Evolutionary conservation across 2,888 invertebrate genomes (phyloP).

Genomic region (Sarcophaga subvicina): DNA sequence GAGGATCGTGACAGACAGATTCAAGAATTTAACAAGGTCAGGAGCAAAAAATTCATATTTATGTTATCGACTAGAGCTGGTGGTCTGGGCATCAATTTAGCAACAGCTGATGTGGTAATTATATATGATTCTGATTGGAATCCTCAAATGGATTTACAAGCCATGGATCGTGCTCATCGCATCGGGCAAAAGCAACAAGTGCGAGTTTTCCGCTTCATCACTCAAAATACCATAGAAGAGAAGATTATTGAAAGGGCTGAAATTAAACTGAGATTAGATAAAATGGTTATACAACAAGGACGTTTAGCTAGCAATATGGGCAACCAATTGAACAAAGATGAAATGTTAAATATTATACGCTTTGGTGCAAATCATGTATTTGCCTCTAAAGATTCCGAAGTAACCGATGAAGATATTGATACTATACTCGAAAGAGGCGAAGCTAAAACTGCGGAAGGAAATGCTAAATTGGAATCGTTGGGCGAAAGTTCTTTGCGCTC

Average conservation of each 20-base stretch:
- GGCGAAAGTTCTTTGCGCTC: constrained; percentile 96
- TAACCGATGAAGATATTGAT: constrained; percentile 99
- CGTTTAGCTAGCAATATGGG: constrained; percentile 94
- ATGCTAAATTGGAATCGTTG: constrained; percentile 92
- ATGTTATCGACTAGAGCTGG: constrained; percentile 99
- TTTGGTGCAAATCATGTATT: constrained; percentile 99
- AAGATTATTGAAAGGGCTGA: constrained; percentile 99
- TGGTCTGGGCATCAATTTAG: constrained; percentile 98
- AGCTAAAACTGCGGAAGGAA: constrained; percentile 93
- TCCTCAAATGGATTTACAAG: constrained; percentile 97
- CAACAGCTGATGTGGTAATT: constrained; percentile 98
- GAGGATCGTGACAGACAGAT: constrained; percentile 98
- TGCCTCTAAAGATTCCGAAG: constrained; percentile 97
- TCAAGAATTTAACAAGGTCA: constrained; percentile 95
- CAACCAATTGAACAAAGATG: constrained; percentile 97
- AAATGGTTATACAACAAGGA: constrained; percentile 98
- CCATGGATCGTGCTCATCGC: constrained; percentile 99
- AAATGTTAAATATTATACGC: constrained; percentile 99
- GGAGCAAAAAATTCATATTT: constrained; percentile 96
- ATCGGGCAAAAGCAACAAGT: constrained; percentile 99
- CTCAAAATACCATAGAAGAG: constrained; percentile 99
- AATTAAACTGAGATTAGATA: constrained; percentile 96
- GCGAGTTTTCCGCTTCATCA: constrained; percentile 95
- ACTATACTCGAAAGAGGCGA: constrained; percentile 95
- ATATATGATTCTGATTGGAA: constrained; percentile 99